These are phyloP conservation scores for Teleogryllus occipitalis DNA, from an alignment of 1,140 invertebrate species.

Conservation along the genomic window DNA sequence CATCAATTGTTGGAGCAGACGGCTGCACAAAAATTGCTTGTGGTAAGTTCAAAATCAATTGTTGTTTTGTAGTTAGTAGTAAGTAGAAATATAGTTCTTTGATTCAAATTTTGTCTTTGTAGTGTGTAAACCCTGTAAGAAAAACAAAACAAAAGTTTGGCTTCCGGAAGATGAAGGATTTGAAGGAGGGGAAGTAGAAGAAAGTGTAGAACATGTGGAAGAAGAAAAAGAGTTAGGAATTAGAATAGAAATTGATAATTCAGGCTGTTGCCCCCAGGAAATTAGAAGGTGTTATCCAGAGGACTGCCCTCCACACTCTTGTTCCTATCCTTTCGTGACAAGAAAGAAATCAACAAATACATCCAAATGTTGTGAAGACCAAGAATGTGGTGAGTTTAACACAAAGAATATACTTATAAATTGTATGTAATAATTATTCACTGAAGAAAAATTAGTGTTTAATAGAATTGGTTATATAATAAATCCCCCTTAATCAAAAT, in stretches of 20 bases:
- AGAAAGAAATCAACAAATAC: background rate
- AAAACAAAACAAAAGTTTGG: background rate
- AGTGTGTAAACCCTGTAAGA: background rate
- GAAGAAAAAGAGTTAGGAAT: background rate
- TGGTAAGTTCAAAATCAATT: constrained; percentile 38
- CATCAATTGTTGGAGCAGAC: constrained; percentile 47
- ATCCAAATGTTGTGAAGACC: background rate
- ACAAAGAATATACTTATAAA: background rate
- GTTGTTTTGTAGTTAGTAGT: background rate
- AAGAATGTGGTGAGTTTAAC: background rate
- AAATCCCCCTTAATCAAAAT: background rate
- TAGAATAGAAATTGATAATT: background rate
- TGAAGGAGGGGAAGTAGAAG: background rate
- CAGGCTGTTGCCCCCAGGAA: background rate
- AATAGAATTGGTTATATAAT: too few relatives aligned
- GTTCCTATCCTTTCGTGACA: background rate
- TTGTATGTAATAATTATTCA: too few relatives aligned
- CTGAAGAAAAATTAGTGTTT: too few relatives aligned
- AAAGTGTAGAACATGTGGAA: background rate
- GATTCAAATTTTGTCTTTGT: background rate
- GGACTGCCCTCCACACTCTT: background rate
- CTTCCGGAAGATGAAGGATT: background rate
- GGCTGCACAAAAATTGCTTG: constrained; percentile 62
- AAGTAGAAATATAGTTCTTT: too few relatives aligned
- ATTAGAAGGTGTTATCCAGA: background rate